A percentile compares a stretch with the other conserved stretches of the same genome.
phyloP scores from a whole-genome alignment of 2,113 vertebrate genomes.

The Rhinopomastus cyanomelas region DNA sequence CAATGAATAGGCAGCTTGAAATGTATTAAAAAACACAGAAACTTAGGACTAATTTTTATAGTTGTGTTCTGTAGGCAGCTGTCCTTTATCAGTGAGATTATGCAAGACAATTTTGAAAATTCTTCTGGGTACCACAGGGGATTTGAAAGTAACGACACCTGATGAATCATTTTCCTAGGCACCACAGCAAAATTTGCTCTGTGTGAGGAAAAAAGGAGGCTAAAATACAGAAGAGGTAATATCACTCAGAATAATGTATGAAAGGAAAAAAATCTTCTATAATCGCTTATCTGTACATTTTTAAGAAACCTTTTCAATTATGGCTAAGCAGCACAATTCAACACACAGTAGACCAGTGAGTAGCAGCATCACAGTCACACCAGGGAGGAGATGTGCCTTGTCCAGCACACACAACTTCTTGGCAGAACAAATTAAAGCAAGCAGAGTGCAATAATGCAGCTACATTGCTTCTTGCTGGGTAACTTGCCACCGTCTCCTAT shows the following conservation, averaged over 20 bases:
- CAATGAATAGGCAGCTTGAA: not conserved
- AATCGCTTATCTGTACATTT: not conserved
- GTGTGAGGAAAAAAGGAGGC: not conserved
- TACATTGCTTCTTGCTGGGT: not conserved
- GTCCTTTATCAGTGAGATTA: not conserved
- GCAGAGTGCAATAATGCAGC: not conserved
- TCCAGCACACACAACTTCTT: not conserved
- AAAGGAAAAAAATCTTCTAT: not conserved
- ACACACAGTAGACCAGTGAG: not conserved
- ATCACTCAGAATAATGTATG: not conserved
- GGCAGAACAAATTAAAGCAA: not conserved
- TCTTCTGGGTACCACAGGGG: not conserved
- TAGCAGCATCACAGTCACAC: not conserved
- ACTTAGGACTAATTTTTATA: not conserved
- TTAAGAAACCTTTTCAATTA: not conserved
- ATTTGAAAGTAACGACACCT: not conserved
- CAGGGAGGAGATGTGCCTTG: not conserved
- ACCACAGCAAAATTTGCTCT: not conserved
- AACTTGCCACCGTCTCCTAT: not conserved
- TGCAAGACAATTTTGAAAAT: not conserved
- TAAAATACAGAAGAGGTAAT: not conserved
- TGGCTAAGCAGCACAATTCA: not conserved
- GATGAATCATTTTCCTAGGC: not conserved
- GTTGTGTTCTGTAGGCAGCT: not conserved
- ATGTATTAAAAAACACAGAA: not conserved